Percentiles rank a stretch among this genome's conserved stretches.
These are phyloP conservation scores for Pomatostomus ruficeps DNA, from an alignment of 2,113 vertebrate genomes.

Conservation along the genomic window DNA sequence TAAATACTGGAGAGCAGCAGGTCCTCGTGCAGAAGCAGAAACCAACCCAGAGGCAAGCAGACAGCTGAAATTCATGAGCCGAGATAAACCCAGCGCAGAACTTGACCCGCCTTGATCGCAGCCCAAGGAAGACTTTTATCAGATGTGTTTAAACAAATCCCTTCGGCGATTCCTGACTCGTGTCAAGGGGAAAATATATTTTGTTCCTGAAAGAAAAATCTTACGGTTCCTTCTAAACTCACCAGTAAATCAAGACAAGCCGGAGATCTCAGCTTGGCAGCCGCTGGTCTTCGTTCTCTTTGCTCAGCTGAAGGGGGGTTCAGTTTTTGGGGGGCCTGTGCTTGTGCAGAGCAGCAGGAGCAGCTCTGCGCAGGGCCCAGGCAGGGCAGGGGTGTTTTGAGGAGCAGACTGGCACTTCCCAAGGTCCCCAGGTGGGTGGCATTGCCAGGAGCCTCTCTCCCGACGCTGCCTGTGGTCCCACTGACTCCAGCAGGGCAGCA, in stretches of 20 bases:
- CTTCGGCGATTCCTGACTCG: neutral
- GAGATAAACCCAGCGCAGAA: neutral
- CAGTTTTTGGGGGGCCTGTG: neutral
- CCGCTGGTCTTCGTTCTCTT: fast-evolving
- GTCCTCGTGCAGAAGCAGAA: neutral
- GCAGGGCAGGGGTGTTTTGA: neutral
- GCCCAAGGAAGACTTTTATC: neutral
- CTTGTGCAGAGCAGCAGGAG: neutral
- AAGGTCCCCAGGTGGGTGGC: neutral
- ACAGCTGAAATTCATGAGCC: neutral
- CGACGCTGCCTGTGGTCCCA: fast-evolving
- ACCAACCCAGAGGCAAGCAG: neutral
- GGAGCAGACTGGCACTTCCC: neutral
- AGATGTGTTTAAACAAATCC: slow-evolving; percentile 23
- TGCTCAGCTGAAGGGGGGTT: neutral
- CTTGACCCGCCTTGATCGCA: neutral
- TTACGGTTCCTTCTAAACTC: neutral
- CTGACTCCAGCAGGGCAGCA: neutral
- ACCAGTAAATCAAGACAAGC: slow-evolving; percentile 1
- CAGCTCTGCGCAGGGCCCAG: neutral
- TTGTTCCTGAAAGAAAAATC: neutral
- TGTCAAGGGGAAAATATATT: slow-evolving; percentile 10
- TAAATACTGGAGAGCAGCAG: neutral
- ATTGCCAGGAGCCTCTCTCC: neutral
- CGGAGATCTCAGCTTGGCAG: neutral